Conservation (phyloP, 2,797 vertebrate species). For the Synanceia verrucosa region DNA sequence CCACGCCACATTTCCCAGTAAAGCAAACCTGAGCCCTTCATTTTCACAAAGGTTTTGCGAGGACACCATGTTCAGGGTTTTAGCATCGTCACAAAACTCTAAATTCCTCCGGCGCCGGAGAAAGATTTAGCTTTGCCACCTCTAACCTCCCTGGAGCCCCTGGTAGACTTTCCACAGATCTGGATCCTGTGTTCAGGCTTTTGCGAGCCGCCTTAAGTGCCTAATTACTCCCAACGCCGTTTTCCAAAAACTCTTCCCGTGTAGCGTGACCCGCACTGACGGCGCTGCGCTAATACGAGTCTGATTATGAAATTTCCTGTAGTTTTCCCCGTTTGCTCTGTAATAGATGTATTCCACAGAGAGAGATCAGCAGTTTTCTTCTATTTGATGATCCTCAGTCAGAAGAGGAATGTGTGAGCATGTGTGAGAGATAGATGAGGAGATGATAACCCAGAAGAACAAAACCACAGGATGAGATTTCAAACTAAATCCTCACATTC, state of each 20-base stretch:
- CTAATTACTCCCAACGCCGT: constrained; percentile 71
- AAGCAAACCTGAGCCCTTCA: constrained; percentile 30
- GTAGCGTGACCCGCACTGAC: constrained; percentile 57
- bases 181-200: constrained; percentile 41
- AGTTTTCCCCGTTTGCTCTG: constrained; percentile 58
- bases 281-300: constrained; percentile 49
- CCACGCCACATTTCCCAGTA: constrained; percentile 15
- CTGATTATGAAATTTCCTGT: constrained; percentile 77
- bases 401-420: constrained; percentile 49
- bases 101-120: constrained; percentile 1
- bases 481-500: constrained; percentile 57
- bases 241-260: constrained; percentile 60
- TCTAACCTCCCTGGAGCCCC: constrained; percentile 41
- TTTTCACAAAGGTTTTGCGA: constrained; percentile 37
- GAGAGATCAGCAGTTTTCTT: constrained; percentile 26
- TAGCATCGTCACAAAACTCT: constrained; percentile 1
- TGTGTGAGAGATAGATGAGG: constrained; percentile 55
- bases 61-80: constrained; percentile 36
- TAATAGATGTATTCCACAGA: constrained; percentile 65
- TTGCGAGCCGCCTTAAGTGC: constrained; percentile 49
- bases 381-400: constrained; percentile 47
- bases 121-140: constrained; percentile 41
- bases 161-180: constrained; percentile 38
- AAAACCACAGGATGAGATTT: constrained; percentile 61
- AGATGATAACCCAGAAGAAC: constrained; percentile 65